Conservation (phyloP, 2,113 vertebrate genomes). For the Syrmaticus mikado region DNA sequence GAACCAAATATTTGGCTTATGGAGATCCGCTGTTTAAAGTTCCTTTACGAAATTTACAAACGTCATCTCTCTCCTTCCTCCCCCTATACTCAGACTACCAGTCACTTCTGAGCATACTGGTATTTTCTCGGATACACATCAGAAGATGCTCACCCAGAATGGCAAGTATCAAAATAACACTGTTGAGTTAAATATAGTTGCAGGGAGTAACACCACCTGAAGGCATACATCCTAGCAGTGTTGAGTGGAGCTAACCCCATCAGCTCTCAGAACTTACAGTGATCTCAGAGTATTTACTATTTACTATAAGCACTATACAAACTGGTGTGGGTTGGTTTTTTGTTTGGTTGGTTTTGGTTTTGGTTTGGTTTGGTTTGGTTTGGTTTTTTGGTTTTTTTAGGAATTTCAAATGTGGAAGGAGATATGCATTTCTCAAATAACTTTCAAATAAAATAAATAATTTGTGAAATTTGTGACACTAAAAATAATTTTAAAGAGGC, state of each 20-base stretch:
- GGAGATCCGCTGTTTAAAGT: not conserved
- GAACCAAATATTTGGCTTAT: not conserved
- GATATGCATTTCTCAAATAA: not conserved
- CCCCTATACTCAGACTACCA: not conserved
- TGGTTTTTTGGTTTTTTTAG: no score
- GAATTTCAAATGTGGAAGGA: not conserved
- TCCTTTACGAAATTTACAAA: not conserved
- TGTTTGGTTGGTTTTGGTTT: not conserved
- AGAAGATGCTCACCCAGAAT: not conserved
- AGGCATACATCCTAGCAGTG: not conserved
- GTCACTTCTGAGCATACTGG: not conserved
- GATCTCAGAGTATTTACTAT: not conserved
- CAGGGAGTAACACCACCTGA: constrained; percentile 8
- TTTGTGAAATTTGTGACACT: not conserved
- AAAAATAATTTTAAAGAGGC: not conserved
- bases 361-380: not conserved
- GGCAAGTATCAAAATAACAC: not conserved
- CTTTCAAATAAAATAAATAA: not conserved
- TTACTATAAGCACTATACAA: not conserved
- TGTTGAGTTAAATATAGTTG: not conserved
- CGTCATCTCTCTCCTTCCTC: not conserved
- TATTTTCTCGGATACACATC: not conserved
- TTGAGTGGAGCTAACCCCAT: not conserved
- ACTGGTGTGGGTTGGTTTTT: rapidly evolving
- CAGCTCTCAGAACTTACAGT: not conserved